phyloP scores from a whole-genome alignment of 2,888 invertebrate genomes.

The Asteroscopus sphinx region DNA sequence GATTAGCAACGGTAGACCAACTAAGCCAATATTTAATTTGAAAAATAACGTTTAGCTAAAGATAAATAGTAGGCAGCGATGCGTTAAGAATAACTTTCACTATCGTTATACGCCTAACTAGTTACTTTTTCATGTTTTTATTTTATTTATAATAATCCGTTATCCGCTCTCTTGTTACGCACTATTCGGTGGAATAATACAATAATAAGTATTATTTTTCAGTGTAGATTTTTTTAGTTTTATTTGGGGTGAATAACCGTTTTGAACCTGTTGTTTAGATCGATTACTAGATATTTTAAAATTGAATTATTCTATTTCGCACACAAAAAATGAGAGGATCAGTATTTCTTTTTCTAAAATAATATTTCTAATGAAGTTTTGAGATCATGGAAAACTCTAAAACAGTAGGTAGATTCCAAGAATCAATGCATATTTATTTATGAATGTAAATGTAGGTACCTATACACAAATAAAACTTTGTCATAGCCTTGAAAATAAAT shows the following conservation, averaged over 20 bases:
- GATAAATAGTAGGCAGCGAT: conserved; percentile 62
- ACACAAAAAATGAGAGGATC: too few species aligned
- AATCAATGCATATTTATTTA: too few species aligned
- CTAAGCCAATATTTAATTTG: conserved; percentile 74
- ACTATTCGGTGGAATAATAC: conserved; percentile 49
- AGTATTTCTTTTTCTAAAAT: too few species aligned
- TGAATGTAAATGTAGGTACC: too few species aligned
- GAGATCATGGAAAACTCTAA: too few species aligned
- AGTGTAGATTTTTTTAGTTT: conserved; percentile 2
- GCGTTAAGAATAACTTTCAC: conserved; percentile 77
- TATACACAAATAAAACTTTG: conserved; percentile 4
- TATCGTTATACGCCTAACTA: conserved; percentile 69
- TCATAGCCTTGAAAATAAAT: conserved; percentile 46
- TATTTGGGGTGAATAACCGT: conserved; percentile 22
- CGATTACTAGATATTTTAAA: conserved; percentile 2
- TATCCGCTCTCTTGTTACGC: conserved; percentile 60
- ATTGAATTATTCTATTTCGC: conserved; percentile 7
- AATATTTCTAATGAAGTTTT: too few species aligned
- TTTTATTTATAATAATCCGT: conserved; percentile 56
- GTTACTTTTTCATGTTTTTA: conserved; percentile 56
- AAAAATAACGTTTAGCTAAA: conserved; percentile 65
- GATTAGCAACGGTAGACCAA: conserved; percentile 65
- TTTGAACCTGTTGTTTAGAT: not conserved
- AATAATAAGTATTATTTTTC: conserved; percentile 27
- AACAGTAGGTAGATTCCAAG: too few species aligned